Evolutionary conservation across 2,888 invertebrate genomes (phyloP), one percentile per base, ranked within the genome.

Genomic region (Scaptomyza caliginosa): DNA sequence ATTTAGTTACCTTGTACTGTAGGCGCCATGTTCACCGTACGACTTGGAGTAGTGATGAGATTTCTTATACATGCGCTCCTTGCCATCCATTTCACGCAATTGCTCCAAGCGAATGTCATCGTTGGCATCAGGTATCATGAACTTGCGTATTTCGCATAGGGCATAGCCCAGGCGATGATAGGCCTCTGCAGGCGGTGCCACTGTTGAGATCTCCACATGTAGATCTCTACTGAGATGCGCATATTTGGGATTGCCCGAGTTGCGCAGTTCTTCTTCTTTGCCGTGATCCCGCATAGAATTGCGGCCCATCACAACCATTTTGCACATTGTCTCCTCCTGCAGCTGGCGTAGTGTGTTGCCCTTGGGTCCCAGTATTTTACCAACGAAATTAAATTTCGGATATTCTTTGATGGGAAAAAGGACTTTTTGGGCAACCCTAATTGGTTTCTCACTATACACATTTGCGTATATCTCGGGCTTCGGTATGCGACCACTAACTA

Each of bases 241-340:
- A 92, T 97, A 98, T 92, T 97, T 97, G 1, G 96, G 96, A 91
- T 98, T 98, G 0, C 96, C 96, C 40, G 96, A 96, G 24, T 95
- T 94, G 13, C 97, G 93, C 3, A 97, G 93, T 88, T 98, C 97
- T 91, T 98, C 97, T 90, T 98, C 98, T 96, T 98, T 98, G 86
- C 95, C 95, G 83, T 97, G 94, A 89, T 98, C 98, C 88, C 97
- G 95, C 97, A 98, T 98, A 2, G 98, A 98, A 8, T 98, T 98
- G 74, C 96, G 93, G 0, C 98, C 98, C 51, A 98, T 93, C 4
- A 98, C 96, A 3, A 98, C 97, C 97, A 98, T 98, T 93, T 97
- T 98, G 89, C 97, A 97, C 94, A 97, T 96, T 0, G 98, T 98
- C 90, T 97, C 97, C 89, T 98, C 97, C 90, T 98, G 98, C 34